Evolutionary conservation across 2,888 invertebrate species (phyloP).

Genomic region (Acleris literana): DNA sequence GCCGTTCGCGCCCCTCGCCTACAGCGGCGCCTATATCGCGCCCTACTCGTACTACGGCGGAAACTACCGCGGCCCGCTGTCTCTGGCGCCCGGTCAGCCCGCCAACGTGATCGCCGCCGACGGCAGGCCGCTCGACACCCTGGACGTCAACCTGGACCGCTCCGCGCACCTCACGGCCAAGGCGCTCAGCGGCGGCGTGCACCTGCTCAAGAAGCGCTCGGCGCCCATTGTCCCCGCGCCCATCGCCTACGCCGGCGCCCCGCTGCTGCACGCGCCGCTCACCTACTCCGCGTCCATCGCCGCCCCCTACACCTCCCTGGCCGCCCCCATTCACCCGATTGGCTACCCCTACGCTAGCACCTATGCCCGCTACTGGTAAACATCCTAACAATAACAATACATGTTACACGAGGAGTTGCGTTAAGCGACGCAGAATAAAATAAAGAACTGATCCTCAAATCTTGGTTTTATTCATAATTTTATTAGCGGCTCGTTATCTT

Average conservation of each 20-base stretch:
- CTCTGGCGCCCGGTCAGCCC: constrained; percentile 75
- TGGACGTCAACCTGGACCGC: constrained; percentile 76
- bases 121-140: constrained; percentile 74
- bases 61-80: constrained; percentile 71
- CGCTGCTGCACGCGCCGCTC: constrained; percentile 35
- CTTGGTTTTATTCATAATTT: constrained; percentile 6
- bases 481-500: neutral
- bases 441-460: constrained; percentile 19
- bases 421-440: neutral
- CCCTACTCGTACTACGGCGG: constrained; percentile 47
- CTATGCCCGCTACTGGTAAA: constrained; percentile 43
- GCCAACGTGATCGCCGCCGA: constrained; percentile 71
- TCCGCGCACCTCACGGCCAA: constrained; percentile 72
- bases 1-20: constrained; percentile 41
- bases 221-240: constrained; percentile 33
- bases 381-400: neutral
- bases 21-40: constrained; percentile 50
- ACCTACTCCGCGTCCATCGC: constrained; percentile 45
- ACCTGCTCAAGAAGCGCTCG: constrained; percentile 61
- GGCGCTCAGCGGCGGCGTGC: constrained; percentile 56
- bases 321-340: constrained; percentile 46
- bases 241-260: no score
- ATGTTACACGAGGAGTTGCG: neutral
- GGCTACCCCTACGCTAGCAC: constrained; percentile 58
- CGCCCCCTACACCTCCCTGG: constrained; percentile 39